These are phyloP conservation scores for Diacarnus erythraeanus DNA, from an alignment of 37 sponge, comb jelly and placozoan species.

Conservation along the genomic window DNA sequence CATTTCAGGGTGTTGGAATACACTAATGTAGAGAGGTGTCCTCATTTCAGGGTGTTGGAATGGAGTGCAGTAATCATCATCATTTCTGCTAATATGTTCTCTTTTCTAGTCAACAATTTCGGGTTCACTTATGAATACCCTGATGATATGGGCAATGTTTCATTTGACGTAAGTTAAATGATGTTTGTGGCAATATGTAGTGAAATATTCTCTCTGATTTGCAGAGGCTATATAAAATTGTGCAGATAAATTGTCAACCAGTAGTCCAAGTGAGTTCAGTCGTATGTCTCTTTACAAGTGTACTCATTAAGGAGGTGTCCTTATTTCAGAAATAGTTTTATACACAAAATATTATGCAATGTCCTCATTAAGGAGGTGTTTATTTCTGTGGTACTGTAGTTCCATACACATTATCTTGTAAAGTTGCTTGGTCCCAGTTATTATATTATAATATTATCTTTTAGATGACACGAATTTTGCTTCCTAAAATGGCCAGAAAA, in stretches of 20 bases:
- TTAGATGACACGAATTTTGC: conserved; percentile 55
- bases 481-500: conserved; percentile 55
- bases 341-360: no score
- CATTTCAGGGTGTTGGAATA: no score
- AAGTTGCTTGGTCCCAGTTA: neutral
- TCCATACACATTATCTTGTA: no score
- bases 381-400: no score
- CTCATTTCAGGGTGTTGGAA: no score
- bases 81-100: neutral
- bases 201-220: neutral
- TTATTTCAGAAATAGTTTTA: no score
- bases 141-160: conserved; percentile 25
- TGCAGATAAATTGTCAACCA: conserved; percentile 55
- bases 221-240: neutral
- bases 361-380: no score
- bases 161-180: conserved; percentile 1
- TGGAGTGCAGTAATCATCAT: no score
- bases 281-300: no score
- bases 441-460: no score
- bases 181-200: neutral
- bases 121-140: conserved; percentile 53
- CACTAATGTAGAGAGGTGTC: no score
- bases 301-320: no score
- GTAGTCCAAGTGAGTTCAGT: conserved; percentile 44
- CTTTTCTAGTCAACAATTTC: conserved; percentile 64